Conservation (phyloP, 2,113 vertebrate genomes). For the Alaudala cheleensis region DNA sequence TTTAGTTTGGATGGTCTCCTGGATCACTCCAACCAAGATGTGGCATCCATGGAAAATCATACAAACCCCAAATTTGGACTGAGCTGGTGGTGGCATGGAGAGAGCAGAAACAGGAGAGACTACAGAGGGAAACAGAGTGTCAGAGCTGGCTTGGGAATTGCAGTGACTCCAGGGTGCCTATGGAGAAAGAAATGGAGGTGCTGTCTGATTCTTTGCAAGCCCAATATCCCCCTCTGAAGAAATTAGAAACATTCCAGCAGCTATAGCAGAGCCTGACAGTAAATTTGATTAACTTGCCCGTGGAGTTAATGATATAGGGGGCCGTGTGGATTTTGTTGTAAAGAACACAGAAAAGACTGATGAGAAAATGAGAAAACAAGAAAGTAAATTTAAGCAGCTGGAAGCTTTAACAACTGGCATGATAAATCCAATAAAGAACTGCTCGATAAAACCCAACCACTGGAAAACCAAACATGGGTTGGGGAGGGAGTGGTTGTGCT, state of each 20-base stretch:
- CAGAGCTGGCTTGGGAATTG: background rate
- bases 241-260: slow-evolving; percentile 65
- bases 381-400: slow-evolving; percentile 74
- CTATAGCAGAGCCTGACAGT: slow-evolving; percentile 60
- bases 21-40: background rate
- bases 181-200: background rate
- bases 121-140: background rate
- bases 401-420: slow-evolving; percentile 74
- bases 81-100: accelerated
- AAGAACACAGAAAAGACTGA: slow-evolving; percentile 74
- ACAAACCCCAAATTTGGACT: background rate
- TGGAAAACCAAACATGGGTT: slow-evolving; percentile 56
- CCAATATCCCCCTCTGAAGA: slow-evolving; percentile 15
- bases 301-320: slow-evolving; percentile 74
- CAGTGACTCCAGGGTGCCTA: accelerated
- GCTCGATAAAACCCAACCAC: slow-evolving; percentile 66
- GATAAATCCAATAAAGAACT: slow-evolving; percentile 74
- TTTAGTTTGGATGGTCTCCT: background rate
- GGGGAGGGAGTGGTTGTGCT: background rate
- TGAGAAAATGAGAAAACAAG: slow-evolving; percentile 75
- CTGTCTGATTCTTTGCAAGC: background rate
- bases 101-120: background rate
- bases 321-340: slow-evolving; percentile 72
- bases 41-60: background rate
- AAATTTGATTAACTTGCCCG: slow-evolving; percentile 71